A percentile compares a stretch with the other conserved stretches of the same genome.
phyloP scores from a whole-genome alignment of 2,113 vertebrate genomes.

The Empidonax traillii region DNA sequence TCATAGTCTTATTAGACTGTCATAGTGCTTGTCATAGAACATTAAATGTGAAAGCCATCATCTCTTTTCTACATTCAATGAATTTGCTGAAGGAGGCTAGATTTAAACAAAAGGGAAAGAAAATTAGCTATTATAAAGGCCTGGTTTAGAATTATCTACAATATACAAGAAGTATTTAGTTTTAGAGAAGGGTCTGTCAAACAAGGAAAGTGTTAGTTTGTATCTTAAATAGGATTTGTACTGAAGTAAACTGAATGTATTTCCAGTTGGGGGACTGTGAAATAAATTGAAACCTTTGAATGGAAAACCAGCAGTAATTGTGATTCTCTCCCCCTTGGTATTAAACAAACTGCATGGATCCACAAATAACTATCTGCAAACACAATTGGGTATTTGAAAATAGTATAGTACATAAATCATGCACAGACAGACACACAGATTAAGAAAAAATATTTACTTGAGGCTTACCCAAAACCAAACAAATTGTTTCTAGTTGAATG shows the following conservation, averaged over 20 bases:
- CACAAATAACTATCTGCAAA: conserved; percentile 61
- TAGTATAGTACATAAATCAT: conserved; percentile 63
- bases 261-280: conserved; percentile 21
- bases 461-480: conserved; percentile 52
- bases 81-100: background rate
- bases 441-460: conserved; percentile 69
- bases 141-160: background rate
- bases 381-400: conserved; percentile 56
- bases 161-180: background rate
- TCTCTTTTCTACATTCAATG: background rate
- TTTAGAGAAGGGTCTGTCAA: conserved; percentile 11
- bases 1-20: background rate
- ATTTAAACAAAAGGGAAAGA: background rate
- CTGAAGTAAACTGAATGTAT: conserved; percentile 4
- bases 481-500: conserved; percentile 66
- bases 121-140: background rate
- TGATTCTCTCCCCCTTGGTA: conserved; percentile 40
- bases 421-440: conserved; percentile 57
- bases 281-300: conserved; percentile 29
- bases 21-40: background rate
- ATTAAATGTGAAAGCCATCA: background rate
- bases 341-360: conserved; percentile 56
- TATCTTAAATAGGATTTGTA: conserved; percentile 6
- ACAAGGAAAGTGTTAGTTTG: background rate
- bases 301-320: conserved; percentile 33